These are phyloP conservation scores for Synanthedon andrenaeformis DNA, from an alignment of 2,888 invertebrate species.

Conservation along the genomic window DNA sequence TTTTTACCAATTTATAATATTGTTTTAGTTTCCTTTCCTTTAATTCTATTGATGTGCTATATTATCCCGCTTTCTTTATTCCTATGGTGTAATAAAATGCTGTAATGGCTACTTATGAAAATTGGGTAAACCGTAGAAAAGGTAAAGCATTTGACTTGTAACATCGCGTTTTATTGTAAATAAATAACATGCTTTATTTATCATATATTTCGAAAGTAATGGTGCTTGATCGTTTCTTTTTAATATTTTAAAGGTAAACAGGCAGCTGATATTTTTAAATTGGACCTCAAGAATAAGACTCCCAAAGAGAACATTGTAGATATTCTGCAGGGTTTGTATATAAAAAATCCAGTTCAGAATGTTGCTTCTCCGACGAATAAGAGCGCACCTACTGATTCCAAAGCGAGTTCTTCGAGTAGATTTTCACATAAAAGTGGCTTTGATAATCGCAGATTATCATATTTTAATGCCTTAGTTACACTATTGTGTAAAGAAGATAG, in stretches of 20 bases:
- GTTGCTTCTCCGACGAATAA: slow-evolving; percentile 53
- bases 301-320: slow-evolving; percentile 74
- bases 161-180: slow-evolving; percentile 13
- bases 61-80: not conserved
- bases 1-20: too few species aligned
- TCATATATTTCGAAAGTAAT: too few species aligned
- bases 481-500: slow-evolving; percentile 76
- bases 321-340: slow-evolving; percentile 72
- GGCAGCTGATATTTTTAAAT: slow-evolving; percentile 74
- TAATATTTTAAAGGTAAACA: slow-evolving; percentile 55
- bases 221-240: too few species aligned
- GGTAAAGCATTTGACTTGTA: slow-evolving; percentile 25
- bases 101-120: slow-evolving; percentile 55
- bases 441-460: slow-evolving; percentile 84
- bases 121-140: slow-evolving; percentile 62
- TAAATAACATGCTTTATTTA: too few species aligned
- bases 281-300: slow-evolving; percentile 69
- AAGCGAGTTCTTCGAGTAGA: too few species aligned
- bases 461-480: slow-evolving; percentile 90
- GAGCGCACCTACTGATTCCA: slow-evolving; percentile 34
- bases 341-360: slow-evolving; percentile 46
- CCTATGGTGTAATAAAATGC: not conserved
- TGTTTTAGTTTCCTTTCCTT: not conserved
- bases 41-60: not conserved
- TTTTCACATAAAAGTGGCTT: slow-evolving; percentile 65